A percentile compares a stretch with the other conserved stretches of the same genome.
Evolutionary conservation across 2,797 vertebrate genomes (phyloP).

Genomic region (Synanceia verrucosa): DNA sequence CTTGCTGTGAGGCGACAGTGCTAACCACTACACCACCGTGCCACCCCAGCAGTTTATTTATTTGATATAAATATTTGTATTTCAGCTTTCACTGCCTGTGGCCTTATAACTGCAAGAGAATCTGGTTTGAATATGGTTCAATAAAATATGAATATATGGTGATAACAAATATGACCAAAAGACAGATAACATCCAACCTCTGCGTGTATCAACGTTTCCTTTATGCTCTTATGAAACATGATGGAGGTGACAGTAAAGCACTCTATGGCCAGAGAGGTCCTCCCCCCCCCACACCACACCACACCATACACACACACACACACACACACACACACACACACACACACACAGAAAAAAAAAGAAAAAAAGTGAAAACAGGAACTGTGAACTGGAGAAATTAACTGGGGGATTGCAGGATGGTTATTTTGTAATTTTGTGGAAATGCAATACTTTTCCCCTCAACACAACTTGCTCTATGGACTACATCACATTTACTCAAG

Average conservation of each 20-base stretch:
- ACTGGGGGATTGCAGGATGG: background rate
- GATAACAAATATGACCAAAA: background rate
- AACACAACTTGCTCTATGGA: too few species aligned
- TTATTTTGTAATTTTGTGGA: slow-evolving; percentile 16
- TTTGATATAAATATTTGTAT: too few species aligned
- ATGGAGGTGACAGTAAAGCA: background rate
- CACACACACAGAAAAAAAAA: background rate
- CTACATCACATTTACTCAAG: background rate
- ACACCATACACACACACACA: slow-evolving; percentile 6
- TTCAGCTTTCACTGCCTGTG: background rate
- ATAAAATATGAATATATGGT: background rate
- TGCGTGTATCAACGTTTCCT: slow-evolving; percentile 10
- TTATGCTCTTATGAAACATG: slow-evolving; percentile 1
- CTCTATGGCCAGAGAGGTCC: background rate
- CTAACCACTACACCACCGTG: too few species aligned
- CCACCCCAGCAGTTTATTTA: too few species aligned
- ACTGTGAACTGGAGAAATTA: slow-evolving; percentile 23
- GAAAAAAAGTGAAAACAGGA: slow-evolving; percentile 66
- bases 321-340: background rate
- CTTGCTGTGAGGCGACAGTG: too few species aligned
- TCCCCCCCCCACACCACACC: too few species aligned
- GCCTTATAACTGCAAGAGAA: background rate
- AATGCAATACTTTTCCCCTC: slow-evolving; percentile 12
- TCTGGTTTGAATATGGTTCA: background rate
- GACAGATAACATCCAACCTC: slow-evolving; percentile 15